Evolutionary conservation across 2,888 invertebrate species (phyloP).

Genomic region (Thereva nobilitata): DNA sequence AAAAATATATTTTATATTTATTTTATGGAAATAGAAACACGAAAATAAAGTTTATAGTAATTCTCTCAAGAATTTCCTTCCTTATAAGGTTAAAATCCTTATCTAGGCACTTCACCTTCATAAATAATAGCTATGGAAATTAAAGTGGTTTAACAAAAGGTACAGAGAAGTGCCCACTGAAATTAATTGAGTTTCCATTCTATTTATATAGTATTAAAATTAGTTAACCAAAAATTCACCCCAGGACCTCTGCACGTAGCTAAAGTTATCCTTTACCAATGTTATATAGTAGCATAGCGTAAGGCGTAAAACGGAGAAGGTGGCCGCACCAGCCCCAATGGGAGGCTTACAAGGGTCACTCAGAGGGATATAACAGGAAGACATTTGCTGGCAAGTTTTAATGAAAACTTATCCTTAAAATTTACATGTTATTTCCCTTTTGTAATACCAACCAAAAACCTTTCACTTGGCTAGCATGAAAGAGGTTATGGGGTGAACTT

Average conservation of each 20-base stretch:
- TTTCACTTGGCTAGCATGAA: no score
- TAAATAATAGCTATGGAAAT: constrained; percentile 10
- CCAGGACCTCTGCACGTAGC: no score
- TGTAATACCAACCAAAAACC: not conserved
- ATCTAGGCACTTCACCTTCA: not conserved
- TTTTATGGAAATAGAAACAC: no score
- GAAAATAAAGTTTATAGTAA: no score
- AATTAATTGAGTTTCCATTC: constrained; percentile 15
- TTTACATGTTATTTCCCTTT: constrained; percentile 8
- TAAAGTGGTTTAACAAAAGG: constrained; percentile 21
- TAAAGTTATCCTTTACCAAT: no score
- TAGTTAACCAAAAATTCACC: constrained; percentile 10
- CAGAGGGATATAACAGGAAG: not conserved
- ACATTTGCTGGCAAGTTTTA: constrained; percentile 11
- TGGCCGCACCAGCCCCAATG: not conserved
- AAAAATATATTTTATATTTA: no score
- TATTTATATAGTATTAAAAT: constrained; percentile 9
- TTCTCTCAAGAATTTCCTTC: no score
- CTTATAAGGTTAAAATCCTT: no score
- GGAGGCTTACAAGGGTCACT: constrained; percentile 9
- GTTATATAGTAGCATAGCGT: no score
- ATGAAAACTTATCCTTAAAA: constrained; percentile 14
- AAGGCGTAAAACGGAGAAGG: not conserved
- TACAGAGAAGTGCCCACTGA: not conserved
- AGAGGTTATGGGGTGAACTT: no score